Percentiles rank a stretch among this genome's conserved stretches.
These are phyloP conservation scores for Spheniscus humboldti DNA, from an alignment of 2,797 vertebrate species.

Conservation along the genomic window DNA sequence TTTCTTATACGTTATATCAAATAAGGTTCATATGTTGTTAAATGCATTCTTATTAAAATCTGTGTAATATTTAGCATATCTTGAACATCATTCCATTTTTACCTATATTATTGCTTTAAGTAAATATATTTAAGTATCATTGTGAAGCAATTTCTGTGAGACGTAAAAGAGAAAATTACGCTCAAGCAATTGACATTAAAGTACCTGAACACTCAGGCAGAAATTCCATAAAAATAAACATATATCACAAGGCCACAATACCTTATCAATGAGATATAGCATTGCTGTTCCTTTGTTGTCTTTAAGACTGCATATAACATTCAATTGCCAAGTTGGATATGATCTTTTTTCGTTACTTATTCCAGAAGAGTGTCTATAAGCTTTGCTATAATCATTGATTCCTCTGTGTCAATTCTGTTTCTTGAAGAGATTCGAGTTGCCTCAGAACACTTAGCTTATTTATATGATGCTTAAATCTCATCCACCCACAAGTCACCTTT, in stretches of 20 bases:
- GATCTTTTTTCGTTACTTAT: background rate
- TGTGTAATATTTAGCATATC: background rate
- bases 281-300: background rate
- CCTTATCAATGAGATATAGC: background rate
- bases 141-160: background rate
- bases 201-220: background rate
- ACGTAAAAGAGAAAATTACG: background rate
- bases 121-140: background rate
- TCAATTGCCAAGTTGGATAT: background rate
- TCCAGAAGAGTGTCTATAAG: background rate
- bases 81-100: background rate
- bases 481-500: slow-evolving; percentile 49
- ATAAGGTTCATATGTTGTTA: background rate
- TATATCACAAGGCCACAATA: background rate
- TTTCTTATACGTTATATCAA: background rate
- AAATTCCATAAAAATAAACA: background rate
- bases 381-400: background rate
- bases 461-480: slow-evolving; percentile 51
- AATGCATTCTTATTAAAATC: background rate
- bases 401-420: background rate
- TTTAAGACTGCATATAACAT: background rate
- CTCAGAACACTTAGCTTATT: slow-evolving; percentile 46
- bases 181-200: background rate
- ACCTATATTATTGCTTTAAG: background rate
- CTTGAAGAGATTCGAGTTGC: background rate